Evolutionary conservation across 2,888 invertebrate genomes (phyloP), one percentile per base, ranked within the genome.

Genomic region (Papilio elwesi): DNA sequence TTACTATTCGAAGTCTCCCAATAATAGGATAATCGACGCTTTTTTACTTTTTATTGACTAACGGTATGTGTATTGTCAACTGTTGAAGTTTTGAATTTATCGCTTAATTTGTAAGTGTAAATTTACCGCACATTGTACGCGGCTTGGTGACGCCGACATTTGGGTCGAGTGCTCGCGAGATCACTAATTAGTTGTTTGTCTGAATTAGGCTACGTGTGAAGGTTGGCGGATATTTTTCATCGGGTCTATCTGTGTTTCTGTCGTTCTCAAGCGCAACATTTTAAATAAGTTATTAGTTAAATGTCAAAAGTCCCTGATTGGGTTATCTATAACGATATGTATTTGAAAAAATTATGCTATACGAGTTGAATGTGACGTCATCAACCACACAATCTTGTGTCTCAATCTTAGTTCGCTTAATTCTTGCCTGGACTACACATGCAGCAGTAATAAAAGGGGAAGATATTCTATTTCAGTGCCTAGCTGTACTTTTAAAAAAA

Each of bases 91-190:
- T 43, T 0, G 43, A 43, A 62, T 62, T 62, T 62, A 62, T 43
- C 15, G 15, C 36, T 8, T 36, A 36, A 13, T 57, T 38, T 59
- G 38, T 59, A 62, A 2, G 43, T 15, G 1, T 36, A 7, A 57
- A 57, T 66, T 71, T 66, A 71, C 48, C 43, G 49, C 48, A 48
- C 36, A 66, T 71, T 71, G 71, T 71, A 63, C 26, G 47, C 43
- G 13, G 36, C 48, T 53, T 36, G 52, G 48, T 55, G 65, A 38
- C 55, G 47, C 26, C 13, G 36, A 53, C 7, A 49, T 51, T 55
- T 36, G 55, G 71, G 57, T 66, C 55, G 55, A 64, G 62, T 43
- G 62, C 52, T 51, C 38, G 47, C n/a, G 26, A 65, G 65, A 71
- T 65, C 16, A 57, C 65, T 65, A 49, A 64, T 64, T 64, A 13